Conservation (phyloP, 2,113 vertebrate genomes). For the Colossoma macropomum region DNA sequence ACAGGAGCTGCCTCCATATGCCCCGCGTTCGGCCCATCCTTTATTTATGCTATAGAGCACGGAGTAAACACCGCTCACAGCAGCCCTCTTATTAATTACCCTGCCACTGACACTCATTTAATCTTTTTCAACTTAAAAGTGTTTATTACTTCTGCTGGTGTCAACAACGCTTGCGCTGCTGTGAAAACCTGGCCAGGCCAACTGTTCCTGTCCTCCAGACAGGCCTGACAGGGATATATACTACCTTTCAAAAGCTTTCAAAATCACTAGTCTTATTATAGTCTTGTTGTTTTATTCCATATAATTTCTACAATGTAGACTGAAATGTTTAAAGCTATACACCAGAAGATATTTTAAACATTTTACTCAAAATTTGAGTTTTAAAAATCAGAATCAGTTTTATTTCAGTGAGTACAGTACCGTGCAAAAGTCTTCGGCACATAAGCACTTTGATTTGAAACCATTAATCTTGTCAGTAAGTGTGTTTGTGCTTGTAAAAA, state of each 20-base stretch:
- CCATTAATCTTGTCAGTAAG: too few species aligned
- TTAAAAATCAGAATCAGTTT: too few species aligned
- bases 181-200: conserved; percentile 64
- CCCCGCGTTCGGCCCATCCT: conserved; percentile 72
- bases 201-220: conserved; percentile 50
- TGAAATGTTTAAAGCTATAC: too few species aligned
- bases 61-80: conserved; percentile 80
- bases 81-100: conserved; percentile 81
- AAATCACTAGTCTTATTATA: not conserved
- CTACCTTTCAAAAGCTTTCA: not conserved
- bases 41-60: conserved; percentile 77
- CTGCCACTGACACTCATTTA: conserved; percentile 78
- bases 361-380: too few species aligned
- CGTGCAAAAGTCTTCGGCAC: too few species aligned
- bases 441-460: too few species aligned
- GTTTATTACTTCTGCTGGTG: conserved; percentile 79
- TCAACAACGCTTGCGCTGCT: conserved; percentile 66
- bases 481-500: too few species aligned
- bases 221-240: not conserved
- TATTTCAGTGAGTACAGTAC: too few species aligned
- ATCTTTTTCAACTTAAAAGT: conserved; percentile 82
- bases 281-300: not conserved
- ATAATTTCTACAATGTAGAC: too few species aligned
- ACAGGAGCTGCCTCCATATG: conserved; percentile 77
- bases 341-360: too few species aligned